Base-by-base conservation (phyloP, 2,888 invertebrate genomes). In the Rhabditoides inermis region DNA sequence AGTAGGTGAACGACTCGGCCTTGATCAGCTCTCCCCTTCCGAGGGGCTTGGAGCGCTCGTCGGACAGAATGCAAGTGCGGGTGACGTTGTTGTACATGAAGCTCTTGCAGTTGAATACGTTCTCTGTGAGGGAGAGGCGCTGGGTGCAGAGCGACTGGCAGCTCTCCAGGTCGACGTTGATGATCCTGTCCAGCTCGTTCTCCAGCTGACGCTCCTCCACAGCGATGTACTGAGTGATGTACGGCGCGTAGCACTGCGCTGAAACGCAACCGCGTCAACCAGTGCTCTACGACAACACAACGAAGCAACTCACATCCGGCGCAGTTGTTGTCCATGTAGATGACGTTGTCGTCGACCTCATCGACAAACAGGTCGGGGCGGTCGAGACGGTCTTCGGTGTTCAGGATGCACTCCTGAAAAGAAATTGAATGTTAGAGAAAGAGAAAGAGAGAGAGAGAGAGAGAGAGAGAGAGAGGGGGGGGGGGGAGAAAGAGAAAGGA, bases 301-400 rank as follows among this genome's bases (percentile, higher is more conserved):
- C 18, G 6, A 23, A 45, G 5, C n/a, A 41, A 55, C 68, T 65
- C 48, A 72, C 73, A 72, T 57, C 76, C 76, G 51, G 75, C 76
- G 49, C 76, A 76, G 57, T 76, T 76, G 65, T 76, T 76, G 61
- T 76, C 76, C 66, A 76, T 59, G 61, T 76, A 76, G 57, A 75
- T 64, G 49, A 76, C 76, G n/a, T 60, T 64, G 49, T 76, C 76
- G 45, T 72, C 69, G 42, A 65, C 58, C 55, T 76, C 76, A 46
- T 73, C 71, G 25, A 70, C 65, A 58, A 76, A 75, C 27, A 76
- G 62, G 47, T 75, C 75, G n/a, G 75, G 75, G 2, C 71, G 58
- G 51, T 74, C 74, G 35, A 74, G 61, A 32, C 74, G 66, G 53
- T 74, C 74, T 49, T 76, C 76, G 15, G 75, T 74, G 61, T 76